Base-by-base conservation (phyloP, 2,888 invertebrate species). In the Gryllus longicercus region DNA sequence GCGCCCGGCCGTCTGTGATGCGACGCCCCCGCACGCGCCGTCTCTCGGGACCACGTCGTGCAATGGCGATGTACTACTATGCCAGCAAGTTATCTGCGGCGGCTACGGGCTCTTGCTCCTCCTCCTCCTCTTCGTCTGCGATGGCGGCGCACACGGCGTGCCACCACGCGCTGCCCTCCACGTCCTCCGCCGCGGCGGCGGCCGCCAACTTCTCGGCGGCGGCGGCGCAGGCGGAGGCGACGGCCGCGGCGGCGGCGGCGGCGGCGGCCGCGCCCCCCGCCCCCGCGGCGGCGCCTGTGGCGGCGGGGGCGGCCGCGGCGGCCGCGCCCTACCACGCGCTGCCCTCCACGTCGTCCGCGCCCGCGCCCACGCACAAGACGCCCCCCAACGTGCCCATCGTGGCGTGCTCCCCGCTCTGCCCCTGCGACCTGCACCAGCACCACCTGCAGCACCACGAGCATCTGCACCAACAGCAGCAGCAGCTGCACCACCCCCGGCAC, bases 21-120 rank as follows among this genome's bases (percentile, higher is more conserved):
- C 63, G 63, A 63, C 63, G 63, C 63, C 63, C 63, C 16, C 63
- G 63, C 63, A 63, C 63, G 4, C 63, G 63, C 63, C 63, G 63
- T 63, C 12, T 63, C 63, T 8, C 63, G 63, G 16, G 63, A 63
- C 63, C 63, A 63, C 63, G 63, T 63, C 63, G 63, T 63, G 63
- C 14, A 63, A 85, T 85, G 85, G 92, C 92, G 89, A 92, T 92
- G 91, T 92, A 92, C 89, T 92, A 91, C 87, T 92, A 91, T 89
- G 92, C 92, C 85, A 92, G 91, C 88, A 91, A 91, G 88, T 87
- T 91, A 86, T 91, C 91, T 87, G 91, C 91, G 86, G 90, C 87
- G 85, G 87, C 91, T 84, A 89, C 91, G 88, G 90, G 91, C 89
- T 90, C 79, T 78, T 79, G 75, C 25, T 12, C 80, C 75, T 80